Evolutionary conservation across 2,888 invertebrate species (phyloP).

Genomic region (Bimastos eiseni): DNA sequence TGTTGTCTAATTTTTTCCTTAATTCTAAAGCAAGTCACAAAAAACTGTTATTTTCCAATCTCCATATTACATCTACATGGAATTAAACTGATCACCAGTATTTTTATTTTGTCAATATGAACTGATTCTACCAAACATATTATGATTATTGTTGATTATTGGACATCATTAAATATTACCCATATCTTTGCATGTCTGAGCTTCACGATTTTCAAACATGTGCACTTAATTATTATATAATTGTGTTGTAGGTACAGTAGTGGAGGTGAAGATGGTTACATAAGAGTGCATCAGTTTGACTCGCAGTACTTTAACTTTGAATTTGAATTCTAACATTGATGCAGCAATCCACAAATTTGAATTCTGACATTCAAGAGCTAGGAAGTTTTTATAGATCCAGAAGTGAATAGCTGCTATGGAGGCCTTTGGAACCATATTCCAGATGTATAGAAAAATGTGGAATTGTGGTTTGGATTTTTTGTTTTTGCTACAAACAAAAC

Average conservation of each 20-base stretch:
- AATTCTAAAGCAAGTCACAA: neutral
- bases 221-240: neutral
- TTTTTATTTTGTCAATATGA: neutral
- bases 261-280: slow-evolving; percentile 98
- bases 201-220: neutral
- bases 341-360: neutral
- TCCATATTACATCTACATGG: neutral
- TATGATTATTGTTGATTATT: neutral
- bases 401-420: neutral
- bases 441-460: neutral
- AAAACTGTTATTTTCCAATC: too few species aligned
- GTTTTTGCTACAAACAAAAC: neutral
- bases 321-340: slow-evolving; percentile 73
- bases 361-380: slow-evolving; percentile 13
- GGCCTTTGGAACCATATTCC: neutral
- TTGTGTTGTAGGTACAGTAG: slow-evolving; percentile 75
- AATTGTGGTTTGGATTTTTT: neutral
- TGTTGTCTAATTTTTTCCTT: neutral
- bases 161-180: neutral
- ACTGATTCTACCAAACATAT: neutral
- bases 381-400: neutral
- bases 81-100: neutral
- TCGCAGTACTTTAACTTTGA: slow-evolving; percentile 92
- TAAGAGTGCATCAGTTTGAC: slow-evolving; percentile 93
- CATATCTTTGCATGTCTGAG: neutral